Conservation (phyloP, 2,888 invertebrate genomes). For the Sarcophaga subvicina region DNA sequence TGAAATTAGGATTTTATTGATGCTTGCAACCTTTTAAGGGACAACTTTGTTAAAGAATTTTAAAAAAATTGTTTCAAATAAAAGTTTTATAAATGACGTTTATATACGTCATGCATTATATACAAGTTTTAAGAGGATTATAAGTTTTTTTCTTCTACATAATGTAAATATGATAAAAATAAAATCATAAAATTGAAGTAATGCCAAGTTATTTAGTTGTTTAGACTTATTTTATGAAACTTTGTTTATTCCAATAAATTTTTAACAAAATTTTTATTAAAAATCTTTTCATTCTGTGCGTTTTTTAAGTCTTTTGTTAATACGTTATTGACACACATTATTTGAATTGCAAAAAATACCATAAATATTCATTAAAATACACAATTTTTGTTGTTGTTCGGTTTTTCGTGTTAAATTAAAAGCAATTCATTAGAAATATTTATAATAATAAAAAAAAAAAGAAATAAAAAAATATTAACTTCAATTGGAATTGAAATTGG, state of each 20-base stretch:
- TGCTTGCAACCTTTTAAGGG: no score
- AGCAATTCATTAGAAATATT: not conserved
- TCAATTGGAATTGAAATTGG: no score
- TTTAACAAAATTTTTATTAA: not conserved
- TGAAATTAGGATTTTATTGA: no score
- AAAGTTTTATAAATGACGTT: no score
- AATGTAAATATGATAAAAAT: no score
- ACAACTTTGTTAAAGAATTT: no score
- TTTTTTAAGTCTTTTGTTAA: slow-evolving; percentile 15
- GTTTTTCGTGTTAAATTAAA: slow-evolving; percentile 14
- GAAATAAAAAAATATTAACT: not conserved
- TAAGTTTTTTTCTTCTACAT: no score
- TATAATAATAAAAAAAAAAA: slow-evolving; percentile 9
- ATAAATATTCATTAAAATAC: slow-evolving; percentile 56
- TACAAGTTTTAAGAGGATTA: no score
- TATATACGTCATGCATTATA: no score
- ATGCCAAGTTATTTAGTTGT: not conserved
- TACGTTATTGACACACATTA: slow-evolving; percentile 64
- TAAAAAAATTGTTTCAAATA: no score
- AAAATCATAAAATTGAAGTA: not conserved
- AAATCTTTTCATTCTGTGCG: not conserved
- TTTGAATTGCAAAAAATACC: slow-evolving; percentile 22
- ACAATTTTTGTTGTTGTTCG: no score
- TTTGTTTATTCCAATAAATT: not conserved
- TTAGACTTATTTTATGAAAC: no score